Conservation (phyloP, 2,797 vertebrate species). For the Acridotheres tristis region DNA sequence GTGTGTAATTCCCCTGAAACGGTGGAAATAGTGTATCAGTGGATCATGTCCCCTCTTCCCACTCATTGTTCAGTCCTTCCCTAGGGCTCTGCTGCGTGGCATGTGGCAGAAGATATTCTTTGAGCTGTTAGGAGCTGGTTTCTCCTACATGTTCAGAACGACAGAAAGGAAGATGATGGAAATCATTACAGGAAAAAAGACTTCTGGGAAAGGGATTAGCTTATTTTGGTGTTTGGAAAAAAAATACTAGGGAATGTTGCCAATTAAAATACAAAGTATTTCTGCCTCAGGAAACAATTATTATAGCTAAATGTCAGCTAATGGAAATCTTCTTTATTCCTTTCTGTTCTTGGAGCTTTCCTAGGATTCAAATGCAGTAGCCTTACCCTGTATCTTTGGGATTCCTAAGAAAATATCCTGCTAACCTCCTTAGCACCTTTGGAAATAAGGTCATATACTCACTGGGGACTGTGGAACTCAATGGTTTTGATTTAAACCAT, state of each 20-base stretch:
- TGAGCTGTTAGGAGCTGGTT: not conserved
- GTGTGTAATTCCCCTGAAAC: not conserved
- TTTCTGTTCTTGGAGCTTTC: not conserved
- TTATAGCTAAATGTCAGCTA: not conserved
- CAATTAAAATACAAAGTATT: slow-evolving; percentile 39
- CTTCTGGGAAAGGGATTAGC: not conserved
- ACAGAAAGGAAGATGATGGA: not conserved
- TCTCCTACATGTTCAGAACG: not conserved
- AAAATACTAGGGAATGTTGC: not conserved
- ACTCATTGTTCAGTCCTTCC: not conserved
- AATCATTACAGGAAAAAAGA: not conserved
- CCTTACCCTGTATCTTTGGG: not conserved
- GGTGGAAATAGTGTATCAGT: not conserved
- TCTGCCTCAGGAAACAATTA: not conserved
- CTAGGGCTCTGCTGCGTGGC: not conserved
- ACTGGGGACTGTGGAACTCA: not conserved
- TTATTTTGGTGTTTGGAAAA: not conserved
- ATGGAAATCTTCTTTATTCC: not conserved
- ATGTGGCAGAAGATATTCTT: not conserved
- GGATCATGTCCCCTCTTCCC: not conserved
- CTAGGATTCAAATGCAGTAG: not conserved
- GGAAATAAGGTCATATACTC: not conserved
- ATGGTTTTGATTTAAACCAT: not conserved
- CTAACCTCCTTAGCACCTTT: not conserved
- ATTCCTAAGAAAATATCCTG: not conserved